These are phyloP conservation scores for Amblyjoppa fuscipennis DNA, from an alignment of 2,888 invertebrate genomes.

Conservation along the genomic window DNA sequence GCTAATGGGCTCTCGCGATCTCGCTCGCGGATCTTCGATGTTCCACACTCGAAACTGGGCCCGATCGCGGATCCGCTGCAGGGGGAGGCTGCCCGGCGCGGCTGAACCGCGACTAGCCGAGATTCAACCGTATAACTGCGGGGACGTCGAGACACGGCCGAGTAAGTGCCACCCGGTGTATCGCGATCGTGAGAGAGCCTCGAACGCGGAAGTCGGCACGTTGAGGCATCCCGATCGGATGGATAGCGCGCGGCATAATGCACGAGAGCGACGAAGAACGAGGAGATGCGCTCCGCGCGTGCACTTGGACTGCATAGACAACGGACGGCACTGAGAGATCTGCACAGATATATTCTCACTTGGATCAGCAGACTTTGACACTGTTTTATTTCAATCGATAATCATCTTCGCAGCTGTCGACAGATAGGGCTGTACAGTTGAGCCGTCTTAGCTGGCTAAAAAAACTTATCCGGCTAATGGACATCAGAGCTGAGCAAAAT, in stretches of 20 bases:
- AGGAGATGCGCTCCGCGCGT: neutral
- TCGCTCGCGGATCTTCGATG: conserved; percentile 69
- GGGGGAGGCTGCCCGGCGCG: neutral
- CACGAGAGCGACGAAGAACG: neutral
- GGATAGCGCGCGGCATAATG: conserved; percentile 53
- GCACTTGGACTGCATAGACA: neutral
- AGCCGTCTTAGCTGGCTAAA: too few species aligned
- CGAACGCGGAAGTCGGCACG: conserved; percentile 72
- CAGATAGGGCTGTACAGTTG: too few species aligned
- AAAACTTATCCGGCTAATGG: too few species aligned
- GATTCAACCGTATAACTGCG: neutral
- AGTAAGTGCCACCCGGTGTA: conserved; percentile 68
- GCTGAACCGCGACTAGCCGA: neutral
- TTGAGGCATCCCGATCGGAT: conserved; percentile 61
- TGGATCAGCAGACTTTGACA: neutral
- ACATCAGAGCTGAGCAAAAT: too few species aligned
- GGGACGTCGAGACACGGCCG: conserved; percentile 55
- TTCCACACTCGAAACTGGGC: conserved; percentile 57
- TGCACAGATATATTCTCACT: too few species aligned
- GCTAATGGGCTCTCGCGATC: conserved; percentile 71
- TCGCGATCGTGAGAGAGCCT: conserved; percentile 71
- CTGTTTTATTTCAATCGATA: too few species aligned
- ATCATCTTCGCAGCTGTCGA: too few species aligned
- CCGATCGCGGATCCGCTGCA: conserved; percentile 27
- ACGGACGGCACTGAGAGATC: too few species aligned